These are phyloP conservation scores for Epinephelus cyanopodus DNA, from an alignment of 2,113 vertebrate species.

Conservation along the genomic window DNA sequence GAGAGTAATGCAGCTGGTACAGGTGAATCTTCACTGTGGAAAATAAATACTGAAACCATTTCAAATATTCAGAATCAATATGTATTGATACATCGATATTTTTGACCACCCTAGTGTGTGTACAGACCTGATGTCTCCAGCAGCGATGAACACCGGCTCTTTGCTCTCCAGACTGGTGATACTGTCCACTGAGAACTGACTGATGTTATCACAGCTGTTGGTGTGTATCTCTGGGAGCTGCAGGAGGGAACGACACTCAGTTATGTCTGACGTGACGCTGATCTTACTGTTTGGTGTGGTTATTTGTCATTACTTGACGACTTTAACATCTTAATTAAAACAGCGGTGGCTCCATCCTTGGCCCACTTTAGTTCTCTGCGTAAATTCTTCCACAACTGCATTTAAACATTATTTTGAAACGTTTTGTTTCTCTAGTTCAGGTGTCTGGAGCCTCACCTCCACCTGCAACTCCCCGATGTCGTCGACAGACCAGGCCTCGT, in stretches of 20 bases:
- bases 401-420: no score
- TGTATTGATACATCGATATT: no score
- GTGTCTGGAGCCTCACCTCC: constrained; percentile 84
- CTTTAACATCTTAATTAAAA: not conserved
- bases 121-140: constrained; percentile 94
- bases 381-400: no score
- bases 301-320: no score
- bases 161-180: constrained; percentile 98
- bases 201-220: constrained; percentile 98
- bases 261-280: no score
- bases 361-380: not conserved
- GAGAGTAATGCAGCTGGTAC: no score
- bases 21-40: no score
- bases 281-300: no score
- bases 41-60: no score
- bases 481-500: constrained; percentile 96
- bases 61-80: no score
- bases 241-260: not conserved
- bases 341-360: not conserved
- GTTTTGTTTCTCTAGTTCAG: not conserved
- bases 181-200: constrained; percentile 98
- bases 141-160: constrained; percentile 95
- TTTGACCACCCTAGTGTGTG: no score
- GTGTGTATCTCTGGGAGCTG: constrained; percentile 94
- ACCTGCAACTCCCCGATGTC: constrained; percentile 97